Evolutionary conservation across 2,797 vertebrate species (phyloP).

Genomic region (Austrolebias charrua): DNA sequence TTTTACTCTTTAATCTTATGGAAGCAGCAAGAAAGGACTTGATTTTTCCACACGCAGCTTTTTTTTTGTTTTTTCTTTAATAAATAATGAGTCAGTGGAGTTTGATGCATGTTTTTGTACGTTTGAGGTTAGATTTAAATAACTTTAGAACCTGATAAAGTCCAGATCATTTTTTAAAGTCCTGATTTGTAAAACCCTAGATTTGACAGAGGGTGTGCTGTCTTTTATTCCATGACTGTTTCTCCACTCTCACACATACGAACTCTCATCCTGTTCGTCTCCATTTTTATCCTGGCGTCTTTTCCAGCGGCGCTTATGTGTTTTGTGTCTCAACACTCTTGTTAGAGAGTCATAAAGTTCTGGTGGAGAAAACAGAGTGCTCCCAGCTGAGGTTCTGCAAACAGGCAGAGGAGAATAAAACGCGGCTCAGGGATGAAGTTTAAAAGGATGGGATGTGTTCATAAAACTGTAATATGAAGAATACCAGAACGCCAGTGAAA

Average conservation of each 20-base stretch:
- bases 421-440: slow-evolving; percentile 47
- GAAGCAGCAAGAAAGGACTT: no score
- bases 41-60: no score
- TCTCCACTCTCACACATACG: slow-evolving; percentile 4
- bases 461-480: slow-evolving; percentile 79
- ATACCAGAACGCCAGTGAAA: slow-evolving; percentile 79
- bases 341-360: slow-evolving; percentile 73
- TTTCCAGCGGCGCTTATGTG: slow-evolving; percentile 57
- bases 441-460: slow-evolving; percentile 57
- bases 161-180: no score
- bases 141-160: no score
- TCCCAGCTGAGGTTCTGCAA: slow-evolving; percentile 72
- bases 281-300: slow-evolving; percentile 30
- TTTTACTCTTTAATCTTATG: no score
- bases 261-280: slow-evolving; percentile 36
- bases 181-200: no score
- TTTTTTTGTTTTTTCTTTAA: no score
- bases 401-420: slow-evolving; percentile 73
- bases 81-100: no score
- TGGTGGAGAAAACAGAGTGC: slow-evolving; percentile 71
- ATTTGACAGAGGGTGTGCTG: no score
- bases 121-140: no score
- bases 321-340: slow-evolving; percentile 69
- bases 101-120: no score
- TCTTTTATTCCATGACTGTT: no score